Conservation (phyloP, 2,888 invertebrate species). For the Blera fallax region DNA sequence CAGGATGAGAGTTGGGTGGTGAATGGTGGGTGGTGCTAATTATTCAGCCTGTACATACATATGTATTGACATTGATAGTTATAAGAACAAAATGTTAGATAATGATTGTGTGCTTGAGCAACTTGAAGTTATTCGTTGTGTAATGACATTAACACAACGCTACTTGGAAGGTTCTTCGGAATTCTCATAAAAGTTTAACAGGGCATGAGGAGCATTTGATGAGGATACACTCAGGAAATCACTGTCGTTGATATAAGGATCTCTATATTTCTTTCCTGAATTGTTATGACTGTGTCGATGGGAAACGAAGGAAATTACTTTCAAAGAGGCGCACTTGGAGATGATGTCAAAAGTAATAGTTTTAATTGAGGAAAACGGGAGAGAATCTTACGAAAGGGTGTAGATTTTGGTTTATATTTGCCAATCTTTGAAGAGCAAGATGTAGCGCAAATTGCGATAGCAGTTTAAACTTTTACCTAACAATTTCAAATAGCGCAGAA, state of each 20-base stretch:
- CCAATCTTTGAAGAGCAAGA: not conserved
- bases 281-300: constrained; percentile 4
- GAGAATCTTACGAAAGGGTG: not conserved
- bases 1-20: not conserved
- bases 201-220: constrained; percentile 18
- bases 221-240: constrained; percentile 39
- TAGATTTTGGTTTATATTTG: not conserved
- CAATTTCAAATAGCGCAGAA: no score
- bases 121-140: constrained; percentile 5
- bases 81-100: not conserved
- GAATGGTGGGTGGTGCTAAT: not conserved
- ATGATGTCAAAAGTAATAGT: constrained; percentile 7
- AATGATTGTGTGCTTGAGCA: constrained; percentile 24
- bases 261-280: constrained; percentile 15
- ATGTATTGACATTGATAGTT: not conserved
- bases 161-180: not conserved
- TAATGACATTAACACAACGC: constrained; percentile 40
- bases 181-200: constrained; percentile 35
- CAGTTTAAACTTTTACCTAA: not conserved
- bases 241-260: constrained; percentile 27
- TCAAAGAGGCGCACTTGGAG: constrained; percentile 6
- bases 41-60: constrained; percentile 2
- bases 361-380: not conserved
- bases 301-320: constrained; percentile 35
- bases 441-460: not conserved